These are phyloP conservation scores for Picus viridis DNA, from an alignment of 2,797 vertebrate species.

Conservation along the genomic window DNA sequence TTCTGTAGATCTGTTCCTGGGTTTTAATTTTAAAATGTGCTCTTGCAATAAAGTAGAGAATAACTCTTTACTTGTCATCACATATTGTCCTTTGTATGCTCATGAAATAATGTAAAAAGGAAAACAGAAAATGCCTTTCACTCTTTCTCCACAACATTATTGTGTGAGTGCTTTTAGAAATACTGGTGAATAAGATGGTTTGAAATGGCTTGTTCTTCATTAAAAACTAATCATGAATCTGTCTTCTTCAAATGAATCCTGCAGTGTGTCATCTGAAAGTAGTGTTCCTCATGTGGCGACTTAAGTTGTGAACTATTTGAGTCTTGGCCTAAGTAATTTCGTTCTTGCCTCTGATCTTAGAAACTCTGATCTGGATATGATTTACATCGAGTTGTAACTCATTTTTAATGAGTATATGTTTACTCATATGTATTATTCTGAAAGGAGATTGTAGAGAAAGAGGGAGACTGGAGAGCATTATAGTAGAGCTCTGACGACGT, in stretches of 20 bases:
- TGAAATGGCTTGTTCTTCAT: slow-evolving; percentile 64
- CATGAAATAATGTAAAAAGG: slow-evolving; percentile 64
- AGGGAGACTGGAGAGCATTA: neutral
- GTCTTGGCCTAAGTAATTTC: slow-evolving; percentile 56
- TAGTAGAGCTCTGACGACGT: neutral
- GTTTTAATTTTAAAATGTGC: slow-evolving; percentile 88
- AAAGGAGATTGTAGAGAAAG: neutral
- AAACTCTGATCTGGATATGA: slow-evolving; percentile 50
- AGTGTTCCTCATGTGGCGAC: slow-evolving; percentile 1
- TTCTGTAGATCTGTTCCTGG: slow-evolving; percentile 85
- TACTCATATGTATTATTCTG: neutral
- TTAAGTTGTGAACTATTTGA: slow-evolving; percentile 41
- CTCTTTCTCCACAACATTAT: slow-evolving; percentile 44
- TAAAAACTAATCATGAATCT: slow-evolving; percentile 62
- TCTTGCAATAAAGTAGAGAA: slow-evolving; percentile 77
- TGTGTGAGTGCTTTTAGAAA: slow-evolving; percentile 51
- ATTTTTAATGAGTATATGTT: slow-evolving; percentile 56
- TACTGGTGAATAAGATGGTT: slow-evolving; percentile 49
- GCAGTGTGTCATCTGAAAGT: slow-evolving; percentile 40
- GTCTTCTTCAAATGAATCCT: slow-evolving; percentile 50
- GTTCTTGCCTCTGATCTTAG: slow-evolving; percentile 52
- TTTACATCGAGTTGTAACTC: slow-evolving; percentile 60
- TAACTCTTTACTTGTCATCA: slow-evolving; percentile 73
- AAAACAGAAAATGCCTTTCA: slow-evolving; percentile 68
- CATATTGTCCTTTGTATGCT: slow-evolving; percentile 62